Conservation (phyloP, 2,113 vertebrate genomes). For the Grammomys dolichurus region DNA sequence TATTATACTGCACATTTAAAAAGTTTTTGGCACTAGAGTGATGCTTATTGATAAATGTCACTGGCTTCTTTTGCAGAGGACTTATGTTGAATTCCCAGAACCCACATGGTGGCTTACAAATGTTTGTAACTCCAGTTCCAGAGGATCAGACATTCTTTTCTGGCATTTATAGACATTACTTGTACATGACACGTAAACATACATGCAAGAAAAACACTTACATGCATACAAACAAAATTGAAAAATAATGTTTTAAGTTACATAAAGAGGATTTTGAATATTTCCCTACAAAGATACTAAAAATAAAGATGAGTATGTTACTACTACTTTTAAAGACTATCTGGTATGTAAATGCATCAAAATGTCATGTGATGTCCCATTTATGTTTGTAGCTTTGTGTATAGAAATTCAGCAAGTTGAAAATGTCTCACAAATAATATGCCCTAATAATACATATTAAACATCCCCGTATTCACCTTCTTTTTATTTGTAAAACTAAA, state of each 20-base stretch:
- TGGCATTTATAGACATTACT: background rate
- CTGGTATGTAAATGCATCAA: background rate
- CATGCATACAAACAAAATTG: background rate
- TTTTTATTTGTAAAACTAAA: background rate
- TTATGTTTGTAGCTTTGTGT: background rate
- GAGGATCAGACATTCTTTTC: background rate
- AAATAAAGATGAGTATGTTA: background rate
- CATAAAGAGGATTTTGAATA: background rate
- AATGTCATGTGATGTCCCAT: no score
- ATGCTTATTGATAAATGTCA: background rate
- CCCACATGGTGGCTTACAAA: background rate
- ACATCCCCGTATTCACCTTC: background rate
- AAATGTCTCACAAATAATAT: slow-evolving; percentile 15
- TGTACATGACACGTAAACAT: no score
- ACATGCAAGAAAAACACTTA: background rate
- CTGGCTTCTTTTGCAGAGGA: background rate
- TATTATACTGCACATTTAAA: background rate
- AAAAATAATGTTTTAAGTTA: background rate
- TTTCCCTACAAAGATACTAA: background rate
- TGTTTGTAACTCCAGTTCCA: background rate
- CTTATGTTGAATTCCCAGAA: background rate
- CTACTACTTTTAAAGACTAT: background rate
- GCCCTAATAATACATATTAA: background rate
- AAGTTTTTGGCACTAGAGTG: no score
- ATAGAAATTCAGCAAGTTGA: background rate